Evolutionary conservation across 2,113 vertebrate species (phyloP).

Genomic region (Tachysurus vachellii): DNA sequence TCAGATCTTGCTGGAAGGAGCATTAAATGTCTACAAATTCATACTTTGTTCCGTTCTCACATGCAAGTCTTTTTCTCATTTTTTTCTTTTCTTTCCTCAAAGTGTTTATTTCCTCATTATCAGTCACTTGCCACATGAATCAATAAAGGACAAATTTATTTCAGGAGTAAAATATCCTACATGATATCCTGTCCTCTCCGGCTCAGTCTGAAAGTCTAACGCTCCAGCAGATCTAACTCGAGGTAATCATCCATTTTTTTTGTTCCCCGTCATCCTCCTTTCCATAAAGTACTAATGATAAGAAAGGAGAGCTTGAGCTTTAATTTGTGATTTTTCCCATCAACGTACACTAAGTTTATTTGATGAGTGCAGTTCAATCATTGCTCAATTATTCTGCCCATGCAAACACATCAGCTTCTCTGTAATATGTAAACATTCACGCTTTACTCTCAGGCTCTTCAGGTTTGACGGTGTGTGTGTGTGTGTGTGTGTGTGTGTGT

Average conservation of each 20-base stretch:
- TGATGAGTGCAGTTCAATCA: constrained; percentile 2
- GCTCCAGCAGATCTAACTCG: neutral
- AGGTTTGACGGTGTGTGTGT: neutral
- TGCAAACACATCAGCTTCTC: constrained; percentile 7
- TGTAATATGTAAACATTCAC: constrained; percentile 5
- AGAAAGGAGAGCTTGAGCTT: neutral
- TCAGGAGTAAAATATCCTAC: constrained; percentile 38
- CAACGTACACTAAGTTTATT: constrained; percentile 9
- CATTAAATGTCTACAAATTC: constrained; percentile 30
- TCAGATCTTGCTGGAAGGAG: constrained; percentile 22
- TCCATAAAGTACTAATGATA: neutral
- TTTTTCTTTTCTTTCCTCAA: constrained; percentile 33
- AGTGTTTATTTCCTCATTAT: constrained; percentile 53
- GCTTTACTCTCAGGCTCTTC: constrained; percentile 8
- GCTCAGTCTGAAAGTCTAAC: neutral
- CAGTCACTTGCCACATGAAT: constrained; percentile 25
- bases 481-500: neutral
- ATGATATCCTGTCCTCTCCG: neutral
- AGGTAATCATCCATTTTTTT: too few species aligned
- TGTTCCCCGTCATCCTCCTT: neutral
- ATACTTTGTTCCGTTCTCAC: constrained; percentile 25
- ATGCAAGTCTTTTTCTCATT: constrained; percentile 31
- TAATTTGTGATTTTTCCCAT: neutral
- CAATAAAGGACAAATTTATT: constrained; percentile 45
- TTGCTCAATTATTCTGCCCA: constrained; percentile 18